phyloP scores from a whole-genome alignment of 2,888 invertebrate species.

The Ditula angustiorana region DNA sequence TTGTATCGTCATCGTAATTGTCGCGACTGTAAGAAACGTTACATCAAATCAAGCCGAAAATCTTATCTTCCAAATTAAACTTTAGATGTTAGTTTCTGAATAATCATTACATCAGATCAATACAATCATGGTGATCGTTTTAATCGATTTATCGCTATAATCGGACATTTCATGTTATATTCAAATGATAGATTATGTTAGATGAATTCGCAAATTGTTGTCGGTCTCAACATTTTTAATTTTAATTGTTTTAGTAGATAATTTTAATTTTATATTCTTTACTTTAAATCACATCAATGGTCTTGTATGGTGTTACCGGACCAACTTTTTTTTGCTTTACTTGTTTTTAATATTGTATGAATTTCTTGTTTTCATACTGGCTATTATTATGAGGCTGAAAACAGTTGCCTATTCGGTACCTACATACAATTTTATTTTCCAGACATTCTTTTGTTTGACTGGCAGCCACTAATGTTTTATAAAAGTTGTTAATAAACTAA shows the following conservation, averaged over 20 bases:
- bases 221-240: neutral
- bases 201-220: neutral
- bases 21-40: neutral
- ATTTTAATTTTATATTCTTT: neutral
- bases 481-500: too few species aligned
- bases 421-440: too few species aligned
- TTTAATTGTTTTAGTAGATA: neutral
- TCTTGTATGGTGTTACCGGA: neutral
- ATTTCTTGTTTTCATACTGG: too few species aligned
- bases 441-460: too few species aligned
- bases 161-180: slow-evolving; percentile 9
- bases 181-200: neutral
- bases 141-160: slow-evolving; percentile 6
- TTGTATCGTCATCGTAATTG: neutral
- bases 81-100: neutral
- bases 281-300: neutral
- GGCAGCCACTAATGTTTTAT: too few species aligned
- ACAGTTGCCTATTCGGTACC: neutral
- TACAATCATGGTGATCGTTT: neutral
- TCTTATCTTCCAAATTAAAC: neutral
- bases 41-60: neutral
- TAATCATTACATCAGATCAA: neutral
- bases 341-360: too few species aligned
- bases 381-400: slow-evolving; percentile 15
- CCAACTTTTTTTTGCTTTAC: neutral